Conservation (phyloP, 2,888 invertebrate genomes). For the Monopis laevigella region DNA sequence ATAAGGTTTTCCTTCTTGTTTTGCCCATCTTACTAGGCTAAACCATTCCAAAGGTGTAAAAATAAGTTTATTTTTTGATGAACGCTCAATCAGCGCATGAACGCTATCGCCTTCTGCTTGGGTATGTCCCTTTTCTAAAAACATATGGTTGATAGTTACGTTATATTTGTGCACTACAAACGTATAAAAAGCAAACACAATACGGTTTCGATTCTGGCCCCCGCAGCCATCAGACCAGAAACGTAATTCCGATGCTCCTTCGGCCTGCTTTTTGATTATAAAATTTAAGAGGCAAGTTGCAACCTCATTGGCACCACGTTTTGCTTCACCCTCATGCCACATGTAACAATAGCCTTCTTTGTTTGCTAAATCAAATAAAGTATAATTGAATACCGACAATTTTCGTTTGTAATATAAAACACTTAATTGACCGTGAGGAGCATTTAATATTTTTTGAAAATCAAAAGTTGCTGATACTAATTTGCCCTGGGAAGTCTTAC, state of each 20-base stretch:
- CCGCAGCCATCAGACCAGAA: conserved; percentile 26
- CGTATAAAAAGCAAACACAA: conserved; percentile 22
- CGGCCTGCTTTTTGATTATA: conserved; percentile 14
- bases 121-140: conserved; percentile 25
- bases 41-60: too few relatives aligned
- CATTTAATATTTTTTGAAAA: conserved; percentile 19
- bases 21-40: too few relatives aligned
- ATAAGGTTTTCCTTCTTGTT: too few relatives aligned
- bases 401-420: conserved; percentile 21
- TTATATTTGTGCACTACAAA: conserved; percentile 19
- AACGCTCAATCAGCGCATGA: too few relatives aligned
- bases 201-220: conserved; percentile 25
- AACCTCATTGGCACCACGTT: conserved; percentile 21
- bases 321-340: conserved; percentile 21
- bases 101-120: conserved; percentile 25
- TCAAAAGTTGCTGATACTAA: conserved; percentile 18
- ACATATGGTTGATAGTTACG: conserved; percentile 23
- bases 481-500: conserved; percentile 11
- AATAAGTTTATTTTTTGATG: too few relatives aligned
- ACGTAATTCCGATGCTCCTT: conserved; percentile 20
- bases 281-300: conserved; percentile 18
- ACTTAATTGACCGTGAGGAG: conserved; percentile 18
- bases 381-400: conserved; percentile 18
- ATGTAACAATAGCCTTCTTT: conserved; percentile 19
- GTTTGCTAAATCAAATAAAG: conserved; percentile 17